Evolutionary conservation across 2,888 invertebrate species (phyloP), one percentile per base, ranked within the genome.

Genomic region (Lacanobia wlatinum): DNA sequence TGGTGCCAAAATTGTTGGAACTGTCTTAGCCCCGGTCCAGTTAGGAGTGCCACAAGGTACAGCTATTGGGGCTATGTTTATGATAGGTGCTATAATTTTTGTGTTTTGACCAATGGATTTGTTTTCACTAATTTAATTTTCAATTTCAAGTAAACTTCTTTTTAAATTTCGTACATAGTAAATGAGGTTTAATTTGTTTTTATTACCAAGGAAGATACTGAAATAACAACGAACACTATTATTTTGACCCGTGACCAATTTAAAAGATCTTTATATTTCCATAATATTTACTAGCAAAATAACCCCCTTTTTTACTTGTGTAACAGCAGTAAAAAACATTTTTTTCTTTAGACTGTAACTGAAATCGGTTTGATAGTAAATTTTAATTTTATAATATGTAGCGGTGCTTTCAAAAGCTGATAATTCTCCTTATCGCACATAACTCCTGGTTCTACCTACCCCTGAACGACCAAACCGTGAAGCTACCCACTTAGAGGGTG

Each of bases 401-500:
- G 9, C 12, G 21, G 8, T 40, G 8, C 3, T 59, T 18, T 59
- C 0, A 56, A 61, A 50, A 2, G 3, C 48, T 4, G 8, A 52
- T 62, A 78, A 40, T 16, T 8, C 14, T 1, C 34, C 61, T 70
- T 78, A 78, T 81, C 78, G 50, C 18, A n/a, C 9, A 58, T 28
- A 16, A 55, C 16, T 46, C n/a, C 34, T 52, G 43, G 38, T 43
- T 59, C 62, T 50, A 16, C 46, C 52, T 62, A 66, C 60, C 73
- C 55, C 46, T 16, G 14, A 64, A 69, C 65, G 28, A 73, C 38
- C 40, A 69, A 34, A 70, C 59, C 52, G 53, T 83, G 56, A 78
- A 78, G 56, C 43, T 73, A 65, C 40, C 52, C 43, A 77, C 56
- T 48, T 28, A 60, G 7, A 63, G 50, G 79, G 73, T 82, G 59